These are phyloP conservation scores for Campylomormyrus numenius DNA, from an alignment of 2,113 vertebrate species.

Conservation along the genomic window DNA sequence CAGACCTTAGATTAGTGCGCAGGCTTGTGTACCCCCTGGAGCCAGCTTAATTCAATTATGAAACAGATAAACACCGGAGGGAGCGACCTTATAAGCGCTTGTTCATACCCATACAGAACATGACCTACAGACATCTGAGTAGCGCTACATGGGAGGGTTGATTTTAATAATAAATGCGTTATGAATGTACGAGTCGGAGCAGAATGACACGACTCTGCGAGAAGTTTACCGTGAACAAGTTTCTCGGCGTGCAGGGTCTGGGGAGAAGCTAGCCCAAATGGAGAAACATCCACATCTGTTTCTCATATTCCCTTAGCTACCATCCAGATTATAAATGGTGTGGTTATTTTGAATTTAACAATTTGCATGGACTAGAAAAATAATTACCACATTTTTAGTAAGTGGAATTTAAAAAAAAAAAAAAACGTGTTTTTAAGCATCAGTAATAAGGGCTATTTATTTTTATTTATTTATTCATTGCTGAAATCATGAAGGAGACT, in stretches of 20 bases:
- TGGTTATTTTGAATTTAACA: background rate
- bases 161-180: slow-evolving; percentile 9
- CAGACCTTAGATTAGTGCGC: slow-evolving; percentile 58
- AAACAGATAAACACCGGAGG: slow-evolving; percentile 63
- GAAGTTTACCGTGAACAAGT: background rate
- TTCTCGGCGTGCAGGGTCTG: background rate
- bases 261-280: background rate
- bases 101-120: slow-evolving; percentile 39
- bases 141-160: background rate
- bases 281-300: background rate
- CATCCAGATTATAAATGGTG: background rate
- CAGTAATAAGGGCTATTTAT: background rate
- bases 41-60: slow-evolving; percentile 70
- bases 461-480: background rate
- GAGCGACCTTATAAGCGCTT: slow-evolving; percentile 62
- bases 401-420: slow-evolving; percentile 1
- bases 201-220: background rate
- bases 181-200: background rate
- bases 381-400: background rate
- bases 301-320: background rate
- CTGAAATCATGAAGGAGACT: background rate
- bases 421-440: background rate
- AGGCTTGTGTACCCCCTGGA: slow-evolving; percentile 63
- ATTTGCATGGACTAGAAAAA: background rate
- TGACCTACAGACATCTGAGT: background rate